phyloP scores from a whole-genome alignment of 2,113 vertebrate species.

The Dicrurus megarhynchus region DNA sequence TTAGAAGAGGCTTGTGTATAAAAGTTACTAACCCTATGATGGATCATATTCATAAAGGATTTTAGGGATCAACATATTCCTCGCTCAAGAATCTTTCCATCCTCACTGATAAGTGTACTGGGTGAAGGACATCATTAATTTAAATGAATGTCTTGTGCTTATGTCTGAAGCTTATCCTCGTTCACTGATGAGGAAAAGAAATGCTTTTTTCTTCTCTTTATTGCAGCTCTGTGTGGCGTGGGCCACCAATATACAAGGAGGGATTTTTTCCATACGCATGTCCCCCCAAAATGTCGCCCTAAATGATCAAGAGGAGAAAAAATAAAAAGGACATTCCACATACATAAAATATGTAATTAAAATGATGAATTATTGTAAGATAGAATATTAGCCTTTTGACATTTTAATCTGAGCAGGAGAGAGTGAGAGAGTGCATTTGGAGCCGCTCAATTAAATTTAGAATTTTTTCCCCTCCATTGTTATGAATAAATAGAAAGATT shows the following conservation, averaged over 20 bases:
- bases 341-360: slow-evolving; percentile 85
- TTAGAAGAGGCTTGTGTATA: slow-evolving; percentile 31
- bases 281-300: slow-evolving; percentile 57
- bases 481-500: slow-evolving; percentile 86
- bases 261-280: neutral
- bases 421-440: slow-evolving; percentile 71
- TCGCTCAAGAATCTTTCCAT: neutral
- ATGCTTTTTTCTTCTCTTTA: neutral
- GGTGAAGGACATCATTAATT: slow-evolving; percentile 37
- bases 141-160: slow-evolving; percentile 31
- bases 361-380: slow-evolving; percentile 84
- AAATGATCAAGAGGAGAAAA: slow-evolving; percentile 20
- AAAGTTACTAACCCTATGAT: slow-evolving; percentile 33
- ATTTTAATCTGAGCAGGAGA: slow-evolving; percentile 80
- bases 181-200: slow-evolving; percentile 11
- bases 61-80: neutral
- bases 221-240: neutral
- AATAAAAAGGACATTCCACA: slow-evolving; percentile 71
- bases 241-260: slow-evolving; percentile 1
- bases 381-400: slow-evolving; percentile 87
- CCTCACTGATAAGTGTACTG: neutral
- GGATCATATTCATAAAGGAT: slow-evolving; percentile 53
- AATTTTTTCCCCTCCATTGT: slow-evolving; percentile 81
- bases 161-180: slow-evolving; percentile 33
- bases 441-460: slow-evolving; percentile 84